Base-by-base conservation (phyloP, 2,888 invertebrate genomes). In the Eumerus sabulonum region DNA sequence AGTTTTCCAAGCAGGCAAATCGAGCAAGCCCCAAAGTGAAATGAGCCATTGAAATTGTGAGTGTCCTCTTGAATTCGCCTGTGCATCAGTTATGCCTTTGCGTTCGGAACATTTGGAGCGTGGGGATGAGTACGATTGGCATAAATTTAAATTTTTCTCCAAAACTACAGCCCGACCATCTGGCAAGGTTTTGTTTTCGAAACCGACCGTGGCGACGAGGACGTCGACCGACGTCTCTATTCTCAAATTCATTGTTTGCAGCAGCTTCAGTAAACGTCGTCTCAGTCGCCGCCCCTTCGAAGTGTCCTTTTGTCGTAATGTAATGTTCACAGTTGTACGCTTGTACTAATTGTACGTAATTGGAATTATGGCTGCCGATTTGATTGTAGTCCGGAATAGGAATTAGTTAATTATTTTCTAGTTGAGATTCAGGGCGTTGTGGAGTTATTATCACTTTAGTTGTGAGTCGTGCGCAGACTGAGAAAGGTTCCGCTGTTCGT, bases 361-460 rank as follows among this genome's bases (percentile, higher is more conserved):
- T 76, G 63, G 76, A 68, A 76, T 68, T 76, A 76, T 76, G 68
- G 68, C 63, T 57, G 68, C 76, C 76, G 68, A 68, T 76, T 68
- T 68, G 68, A 76, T 76, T 68, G 68, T 59, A 68, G 76, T 57
- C 57, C 68, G 53, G 68, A 68, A 76, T 76, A 76, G 68, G 63
- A 76, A 76, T 76, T 76, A 76, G 63, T 76, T 76, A 76, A 76
- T 76, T 76, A 76, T 74, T 68, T 76, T 76, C 76, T 76, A 76
- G 68, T 76, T 76, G 76, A 53, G 68, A 76, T 76, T 76, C 68
- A 76, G 76, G 76, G 63, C 63, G 57, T 51, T 68, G 68, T 63
- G 53, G 68, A 76, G 68, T 76, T 76, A 68, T 76, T 68, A 76
- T 76, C 74, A 76, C 68, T 76, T 76, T 63, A 76, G 76, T 76